Conservation (phyloP, 2,888 invertebrate genomes). For the Chrysina gloriosa region DNA sequence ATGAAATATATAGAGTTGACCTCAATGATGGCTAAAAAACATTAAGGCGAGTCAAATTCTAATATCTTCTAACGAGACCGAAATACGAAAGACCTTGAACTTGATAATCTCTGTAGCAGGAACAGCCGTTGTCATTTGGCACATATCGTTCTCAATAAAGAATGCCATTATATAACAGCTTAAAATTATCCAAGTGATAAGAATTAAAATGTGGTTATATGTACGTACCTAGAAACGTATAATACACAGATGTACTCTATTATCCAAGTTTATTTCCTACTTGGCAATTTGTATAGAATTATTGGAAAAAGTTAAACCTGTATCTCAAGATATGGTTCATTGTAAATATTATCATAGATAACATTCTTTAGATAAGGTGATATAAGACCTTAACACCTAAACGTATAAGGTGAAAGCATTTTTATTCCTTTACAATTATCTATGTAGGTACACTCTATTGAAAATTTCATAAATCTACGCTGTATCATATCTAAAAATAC, state of each 20-base stretch:
- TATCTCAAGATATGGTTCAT: background rate
- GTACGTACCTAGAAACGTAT: background rate
- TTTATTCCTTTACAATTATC: too few relatives aligned
- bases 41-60: background rate
- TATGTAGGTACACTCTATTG: too few relatives aligned
- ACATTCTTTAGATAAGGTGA: slow-evolving; percentile 7
- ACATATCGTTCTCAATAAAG: too few relatives aligned
- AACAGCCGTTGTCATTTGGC: background rate
- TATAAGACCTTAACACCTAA: background rate
- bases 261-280: too few relatives aligned
- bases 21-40: slow-evolving; percentile 4
- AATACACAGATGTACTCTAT: too few relatives aligned
- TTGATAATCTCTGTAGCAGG: background rate
- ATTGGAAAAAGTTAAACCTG: background rate
- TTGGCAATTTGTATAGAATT: too few relatives aligned
- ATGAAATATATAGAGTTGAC: slow-evolving; percentile 2
- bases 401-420: background rate
- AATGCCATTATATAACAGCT: too few relatives aligned
- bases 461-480: background rate
- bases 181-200: too few relatives aligned
- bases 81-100: slow-evolving; percentile 18
- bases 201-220: background rate
- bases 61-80: background rate
- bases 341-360: slow-evolving; percentile 5
- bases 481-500: background rate